Evolutionary conservation across 2,888 invertebrate species (phyloP), one percentile per base, ranked within the genome.

Genomic region (Tethea ocularis): DNA sequence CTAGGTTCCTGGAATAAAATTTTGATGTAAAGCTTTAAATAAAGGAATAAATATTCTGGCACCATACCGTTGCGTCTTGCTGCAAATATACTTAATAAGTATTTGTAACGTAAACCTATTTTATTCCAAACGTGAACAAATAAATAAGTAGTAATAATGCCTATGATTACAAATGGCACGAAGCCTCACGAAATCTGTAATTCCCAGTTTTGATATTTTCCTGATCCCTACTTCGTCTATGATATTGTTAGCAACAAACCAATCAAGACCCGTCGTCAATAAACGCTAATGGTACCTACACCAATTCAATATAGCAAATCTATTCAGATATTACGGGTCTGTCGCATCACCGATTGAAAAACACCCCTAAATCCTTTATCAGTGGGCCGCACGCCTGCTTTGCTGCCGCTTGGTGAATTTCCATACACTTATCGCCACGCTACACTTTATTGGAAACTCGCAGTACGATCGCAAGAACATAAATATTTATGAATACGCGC

Each of bases 341-440:
- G 71, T 70, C 71, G 72, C 73, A 75, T 72, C 75, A 75, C 66
- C 69, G 76, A 82, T 86, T 84, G 83, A 84, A 84, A 87, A 86
- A 83, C 76, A 82, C 77, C 82, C 82, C 77, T 80, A 83, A 87
- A 82, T 78, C 86, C 80, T 81, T 87, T 88, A 88, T 88, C 88
- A 83, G 83, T 62, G 58, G 67, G 69, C 66, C 79, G 74, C 88
- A 87, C 80, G 84, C 86, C 77, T 72, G 77, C 76, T 75, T 73
- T 71, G 58, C 75, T 74, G 71, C 72, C 73, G 74, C 46, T 71
- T 73, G 71, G 73, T 76, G 76, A 85, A 85, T 86, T 86, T 82
- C 78, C 83, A 84, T 83, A 83, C 75, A 85, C 83, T 86, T 86
- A 84, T 85, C 81, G 81, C 77, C 74, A 74, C 74, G 71, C 67